A percentile compares a stretch with the other conserved stretches of the same genome.
phyloP scores from a whole-genome alignment of 2,113 vertebrate species.

The Monarcha castaneiventris region DNA sequence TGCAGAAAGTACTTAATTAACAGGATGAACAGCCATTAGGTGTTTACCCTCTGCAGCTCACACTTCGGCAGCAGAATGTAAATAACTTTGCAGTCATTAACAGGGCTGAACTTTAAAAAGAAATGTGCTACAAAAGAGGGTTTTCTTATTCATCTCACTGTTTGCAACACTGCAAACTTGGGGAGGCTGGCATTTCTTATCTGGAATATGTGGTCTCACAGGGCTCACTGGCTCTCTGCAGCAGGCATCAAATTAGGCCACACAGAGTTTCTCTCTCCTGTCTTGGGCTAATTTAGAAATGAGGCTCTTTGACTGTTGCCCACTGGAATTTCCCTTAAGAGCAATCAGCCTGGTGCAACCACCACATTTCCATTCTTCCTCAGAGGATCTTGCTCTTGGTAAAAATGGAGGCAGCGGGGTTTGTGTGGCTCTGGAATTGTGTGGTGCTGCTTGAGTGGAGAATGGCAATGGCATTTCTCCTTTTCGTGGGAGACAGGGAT shows the following conservation, averaged over 20 bases:
- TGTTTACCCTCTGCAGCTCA: constrained; percentile 47
- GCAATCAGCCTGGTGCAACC: neutral
- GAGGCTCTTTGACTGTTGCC: neutral
- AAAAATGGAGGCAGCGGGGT: neutral
- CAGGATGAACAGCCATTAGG: constrained; percentile 42
- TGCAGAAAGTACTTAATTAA: constrained; percentile 39
- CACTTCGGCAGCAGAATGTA: constrained; percentile 28
- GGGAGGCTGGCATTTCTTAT: neutral
- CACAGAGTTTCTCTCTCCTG: neutral
- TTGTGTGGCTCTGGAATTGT: neutral
- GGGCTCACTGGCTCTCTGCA: neutral
- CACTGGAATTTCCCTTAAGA: neutral
- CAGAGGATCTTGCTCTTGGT: neutral
- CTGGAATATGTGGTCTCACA: neutral
- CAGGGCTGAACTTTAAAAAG: constrained; percentile 48
- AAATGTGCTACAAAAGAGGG: constrained; percentile 5
- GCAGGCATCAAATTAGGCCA: constrained; percentile 11
- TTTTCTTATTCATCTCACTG: constrained; percentile 31
- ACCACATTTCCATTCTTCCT: neutral
- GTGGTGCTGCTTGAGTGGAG: neutral
- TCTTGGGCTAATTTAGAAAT: neutral
- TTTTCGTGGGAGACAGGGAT: neutral
- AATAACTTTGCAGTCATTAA: constrained; percentile 48
- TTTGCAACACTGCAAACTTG: neutral
- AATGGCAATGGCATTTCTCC: neutral